phyloP scores from a whole-genome alignment of 2,113 vertebrate genomes.

The Greenwoodochromis staneri region DNA sequence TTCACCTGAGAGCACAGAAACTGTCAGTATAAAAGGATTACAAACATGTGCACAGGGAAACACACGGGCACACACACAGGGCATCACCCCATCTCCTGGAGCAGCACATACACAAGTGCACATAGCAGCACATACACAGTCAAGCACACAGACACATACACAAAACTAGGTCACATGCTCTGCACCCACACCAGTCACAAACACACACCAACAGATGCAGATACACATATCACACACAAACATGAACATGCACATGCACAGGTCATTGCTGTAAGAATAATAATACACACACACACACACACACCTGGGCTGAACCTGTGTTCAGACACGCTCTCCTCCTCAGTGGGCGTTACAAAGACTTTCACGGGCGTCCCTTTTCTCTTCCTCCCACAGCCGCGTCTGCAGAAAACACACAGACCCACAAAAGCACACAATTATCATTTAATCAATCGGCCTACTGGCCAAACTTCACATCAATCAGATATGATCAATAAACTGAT shows the following conservation, averaged over 20 bases:
- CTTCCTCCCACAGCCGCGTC: conserved; percentile 75
- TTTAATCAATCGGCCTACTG: conserved; percentile 40
- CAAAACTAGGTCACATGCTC: conserved; percentile 55
- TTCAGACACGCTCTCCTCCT: conserved; percentile 69
- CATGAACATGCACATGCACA: neutral
- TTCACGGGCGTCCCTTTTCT: conserved; percentile 77
- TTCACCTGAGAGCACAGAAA: conserved; percentile 63
- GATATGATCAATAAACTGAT: conserved; percentile 55
- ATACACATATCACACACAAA: neutral
- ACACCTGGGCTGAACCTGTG: conserved; percentile 62
- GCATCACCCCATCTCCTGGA: conserved; percentile 33
- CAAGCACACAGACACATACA: neutral
- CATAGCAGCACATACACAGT: neutral
- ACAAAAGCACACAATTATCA: conserved; percentile 13
- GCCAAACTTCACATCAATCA: conserved; percentile 54
- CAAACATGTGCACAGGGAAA: neutral
- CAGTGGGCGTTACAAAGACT: conserved; percentile 71
- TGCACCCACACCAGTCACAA: conserved; percentile 34
- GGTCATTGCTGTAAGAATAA: neutral
- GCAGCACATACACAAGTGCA: conserved; percentile 14
- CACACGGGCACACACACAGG: neutral
- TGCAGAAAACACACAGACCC: conserved; percentile 43
- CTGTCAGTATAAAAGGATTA: conserved; percentile 35
- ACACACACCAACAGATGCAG: neutral
- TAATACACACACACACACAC: conserved; percentile 24